Conservation (phyloP, 2,797 vertebrate genomes). For the Eulemur albifrons region DNA sequence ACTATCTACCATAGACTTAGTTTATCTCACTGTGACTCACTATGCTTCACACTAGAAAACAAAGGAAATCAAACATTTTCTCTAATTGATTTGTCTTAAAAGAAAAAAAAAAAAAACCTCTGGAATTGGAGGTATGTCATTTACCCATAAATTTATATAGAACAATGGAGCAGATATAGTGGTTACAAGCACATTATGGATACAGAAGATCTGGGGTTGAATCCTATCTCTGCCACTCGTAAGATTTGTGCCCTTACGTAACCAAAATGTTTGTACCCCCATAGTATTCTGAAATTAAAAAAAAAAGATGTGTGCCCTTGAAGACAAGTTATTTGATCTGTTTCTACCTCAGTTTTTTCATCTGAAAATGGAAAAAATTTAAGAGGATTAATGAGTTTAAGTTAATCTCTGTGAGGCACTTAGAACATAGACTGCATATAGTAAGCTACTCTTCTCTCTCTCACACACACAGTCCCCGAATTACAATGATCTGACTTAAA, state of each 20-base stretch:
- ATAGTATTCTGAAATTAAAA: no score
- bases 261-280: no score
- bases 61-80: neutral
- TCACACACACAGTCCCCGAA: neutral
- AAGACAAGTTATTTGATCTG: neutral
- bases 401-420: neutral
- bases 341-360: neutral
- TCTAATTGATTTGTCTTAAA: neutral
- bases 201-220: neutral
- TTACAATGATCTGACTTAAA: neutral
- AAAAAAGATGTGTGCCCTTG: neutral
- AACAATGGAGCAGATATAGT: neutral
- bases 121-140: neutral
- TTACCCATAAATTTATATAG: neutral
- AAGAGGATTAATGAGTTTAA: neutral
- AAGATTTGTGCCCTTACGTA: neutral
- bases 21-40: neutral
- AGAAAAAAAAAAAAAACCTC: neutral
- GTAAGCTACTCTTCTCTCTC: neutral
- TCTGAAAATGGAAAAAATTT: neutral
- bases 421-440: neutral
- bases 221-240: neutral
- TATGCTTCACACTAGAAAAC: neutral
- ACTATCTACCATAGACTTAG: neutral
- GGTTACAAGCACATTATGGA: neutral